Conservation (phyloP, 2,888 invertebrate genomes). For the Formica aserva region DNA sequence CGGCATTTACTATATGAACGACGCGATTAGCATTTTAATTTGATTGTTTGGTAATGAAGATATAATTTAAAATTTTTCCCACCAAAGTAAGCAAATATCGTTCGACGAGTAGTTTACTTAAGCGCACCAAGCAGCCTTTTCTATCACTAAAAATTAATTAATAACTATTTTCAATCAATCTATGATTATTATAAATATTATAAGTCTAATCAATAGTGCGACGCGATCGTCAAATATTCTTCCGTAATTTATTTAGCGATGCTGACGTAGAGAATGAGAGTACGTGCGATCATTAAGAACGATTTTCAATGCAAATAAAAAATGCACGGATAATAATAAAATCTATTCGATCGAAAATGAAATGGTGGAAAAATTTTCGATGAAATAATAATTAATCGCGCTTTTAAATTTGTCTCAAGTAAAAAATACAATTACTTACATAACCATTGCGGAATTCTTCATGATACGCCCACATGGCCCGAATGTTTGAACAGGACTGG, state of each 20-base stretch:
- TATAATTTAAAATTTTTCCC: constrained; percentile 19
- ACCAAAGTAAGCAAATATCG: background rate
- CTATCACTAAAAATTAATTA: too few species aligned
- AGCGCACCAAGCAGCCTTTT: too few species aligned
- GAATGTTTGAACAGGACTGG: constrained; percentile 98
- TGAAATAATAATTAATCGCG: background rate
- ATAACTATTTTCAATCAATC: background rate
- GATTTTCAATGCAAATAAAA: background rate
- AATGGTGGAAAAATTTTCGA: background rate
- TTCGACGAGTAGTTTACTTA: background rate
- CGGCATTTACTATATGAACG: constrained; percentile 11
- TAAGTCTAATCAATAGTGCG: background rate
- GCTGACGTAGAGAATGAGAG: background rate
- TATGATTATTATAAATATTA: background rate
- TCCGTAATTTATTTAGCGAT: background rate
- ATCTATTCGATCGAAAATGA: background rate
- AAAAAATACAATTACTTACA: constrained; percentile 90
- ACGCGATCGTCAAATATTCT: background rate
- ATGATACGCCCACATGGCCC: constrained; percentile 99
- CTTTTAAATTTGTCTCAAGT: background rate
- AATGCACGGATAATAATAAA: background rate
- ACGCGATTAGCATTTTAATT: constrained; percentile 13
- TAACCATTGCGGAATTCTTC: constrained; percentile 98
- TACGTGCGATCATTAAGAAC: background rate
- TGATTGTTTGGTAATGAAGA: constrained; percentile 60